A percentile compares a stretch with the other conserved stretches of the same genome.
These are phyloP conservation scores for Etheostoma perlongum DNA, from an alignment of 2,797 vertebrate genomes.

Conservation along the genomic window DNA sequence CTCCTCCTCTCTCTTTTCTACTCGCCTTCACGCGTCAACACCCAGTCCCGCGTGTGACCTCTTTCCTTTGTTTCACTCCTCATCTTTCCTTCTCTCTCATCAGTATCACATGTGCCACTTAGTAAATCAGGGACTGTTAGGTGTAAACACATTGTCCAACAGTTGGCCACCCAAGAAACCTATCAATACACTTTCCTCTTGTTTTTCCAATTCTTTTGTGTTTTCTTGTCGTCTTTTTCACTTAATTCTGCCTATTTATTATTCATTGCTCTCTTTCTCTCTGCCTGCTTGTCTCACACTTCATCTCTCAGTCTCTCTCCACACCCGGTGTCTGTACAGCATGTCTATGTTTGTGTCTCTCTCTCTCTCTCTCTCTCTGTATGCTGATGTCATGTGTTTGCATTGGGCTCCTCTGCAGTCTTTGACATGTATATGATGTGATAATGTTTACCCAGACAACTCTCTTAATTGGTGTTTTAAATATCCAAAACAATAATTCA, in stretches of 20 bases:
- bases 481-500: constrained; percentile 69
- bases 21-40: constrained; percentile 58
- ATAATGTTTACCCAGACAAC: constrained; percentile 74
- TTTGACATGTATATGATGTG: constrained; percentile 73
- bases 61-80: constrained; percentile 47
- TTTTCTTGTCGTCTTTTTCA: constrained; percentile 39
- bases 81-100: constrained; percentile 60
- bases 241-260: constrained; percentile 51
- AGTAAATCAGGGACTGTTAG: constrained; percentile 71
- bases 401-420: constrained; percentile 56
- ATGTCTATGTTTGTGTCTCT: constrained; percentile 11
- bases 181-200: constrained; percentile 2
- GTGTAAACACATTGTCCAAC: constrained; percentile 52
- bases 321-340: constrained; percentile 15
- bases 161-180: constrained; percentile 60
- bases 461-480: constrained; percentile 73
- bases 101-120: constrained; percentile 68
- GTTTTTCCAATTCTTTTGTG: constrained; percentile 18
- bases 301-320: constrained; percentile 64
- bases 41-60: constrained; percentile 38
- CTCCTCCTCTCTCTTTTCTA: constrained; percentile 36
- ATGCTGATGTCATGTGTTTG: constrained; percentile 79
- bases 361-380: not conserved
- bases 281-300: constrained; percentile 42
- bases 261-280: constrained; percentile 31